Evolutionary conservation across 2,888 invertebrate genomes (phyloP).

Genomic region (Cryptocephalus moraei): DNA sequence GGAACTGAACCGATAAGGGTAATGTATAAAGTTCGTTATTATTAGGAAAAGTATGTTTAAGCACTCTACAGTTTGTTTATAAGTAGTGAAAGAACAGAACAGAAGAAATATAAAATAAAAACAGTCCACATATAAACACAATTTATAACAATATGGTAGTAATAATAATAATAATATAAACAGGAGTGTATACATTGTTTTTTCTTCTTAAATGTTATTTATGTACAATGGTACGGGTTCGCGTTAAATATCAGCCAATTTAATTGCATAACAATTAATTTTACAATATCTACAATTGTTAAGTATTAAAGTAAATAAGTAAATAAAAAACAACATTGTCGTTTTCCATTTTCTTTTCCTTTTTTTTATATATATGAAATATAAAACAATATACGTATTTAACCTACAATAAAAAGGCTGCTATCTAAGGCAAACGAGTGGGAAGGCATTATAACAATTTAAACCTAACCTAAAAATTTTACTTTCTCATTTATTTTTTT

Average conservation of each 20-base stretch:
- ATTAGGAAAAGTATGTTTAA: background rate
- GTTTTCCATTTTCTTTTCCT: background rate
- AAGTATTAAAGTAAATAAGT: conserved; percentile 18
- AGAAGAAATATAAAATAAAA: conserved; percentile 26
- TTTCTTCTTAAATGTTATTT: conserved; percentile 25
- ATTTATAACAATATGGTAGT: conserved; percentile 31
- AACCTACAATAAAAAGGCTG: conserved; percentile 22
- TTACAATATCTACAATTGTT: conserved; percentile 21
- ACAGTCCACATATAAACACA: conserved; percentile 34
- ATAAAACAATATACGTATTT: conserved; percentile 14
- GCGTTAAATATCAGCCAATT: conserved; percentile 22
- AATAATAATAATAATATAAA: conserved; percentile 24
- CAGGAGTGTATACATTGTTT: conserved; percentile 31
- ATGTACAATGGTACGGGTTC: conserved; percentile 25
- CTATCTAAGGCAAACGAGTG: conserved; percentile 21
- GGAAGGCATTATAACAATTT: conserved; percentile 20
- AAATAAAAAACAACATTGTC: conserved; percentile 10
- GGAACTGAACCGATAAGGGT: too few species aligned
- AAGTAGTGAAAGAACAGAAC: conserved; percentile 18
- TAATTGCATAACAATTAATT: conserved; percentile 22
- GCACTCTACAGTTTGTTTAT: conserved; percentile 15
- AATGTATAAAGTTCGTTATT: too few species aligned
- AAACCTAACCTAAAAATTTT: conserved; percentile 17
- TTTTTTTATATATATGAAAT: conserved; percentile 8
- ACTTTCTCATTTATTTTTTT: background rate